Conservation (phyloP, 2,797 vertebrate genomes). For the Malacoctenus gilli region DNA sequence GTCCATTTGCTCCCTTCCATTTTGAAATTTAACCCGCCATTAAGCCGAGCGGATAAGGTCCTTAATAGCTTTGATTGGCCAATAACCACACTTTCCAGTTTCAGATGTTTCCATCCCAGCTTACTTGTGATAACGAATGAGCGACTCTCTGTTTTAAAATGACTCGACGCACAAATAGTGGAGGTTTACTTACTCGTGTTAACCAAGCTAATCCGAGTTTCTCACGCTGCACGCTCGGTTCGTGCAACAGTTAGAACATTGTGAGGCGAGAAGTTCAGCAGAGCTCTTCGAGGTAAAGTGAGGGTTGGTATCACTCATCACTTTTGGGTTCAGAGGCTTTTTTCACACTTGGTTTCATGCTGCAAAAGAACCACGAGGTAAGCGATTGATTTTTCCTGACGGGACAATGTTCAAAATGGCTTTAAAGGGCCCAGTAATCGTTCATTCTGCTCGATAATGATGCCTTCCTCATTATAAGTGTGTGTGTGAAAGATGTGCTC, state of each 20-base stretch:
- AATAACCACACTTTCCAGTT: constrained; percentile 49
- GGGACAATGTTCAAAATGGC: too few relatives aligned
- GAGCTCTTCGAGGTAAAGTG: background rate
- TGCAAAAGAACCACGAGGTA: too few relatives aligned
- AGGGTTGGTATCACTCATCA: too few relatives aligned
- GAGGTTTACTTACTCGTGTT: too few relatives aligned
- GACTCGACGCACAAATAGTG: background rate
- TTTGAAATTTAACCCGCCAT: constrained; percentile 76
- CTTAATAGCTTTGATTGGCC: constrained; percentile 68
- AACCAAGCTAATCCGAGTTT: constrained; percentile 20
- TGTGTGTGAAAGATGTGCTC: too few relatives aligned
- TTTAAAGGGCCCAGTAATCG: too few relatives aligned
- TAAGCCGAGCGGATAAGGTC: constrained; percentile 68
- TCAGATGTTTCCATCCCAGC: constrained; percentile 44
- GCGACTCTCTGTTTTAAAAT: background rate
- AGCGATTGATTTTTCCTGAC: too few relatives aligned
- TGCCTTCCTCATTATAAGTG: too few relatives aligned
- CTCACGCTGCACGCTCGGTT: constrained; percentile 7
- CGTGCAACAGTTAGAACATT: constrained; percentile 7
- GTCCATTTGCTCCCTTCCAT: constrained; percentile 84
- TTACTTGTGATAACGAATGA: constrained; percentile 19
- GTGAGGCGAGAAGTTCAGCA: background rate
- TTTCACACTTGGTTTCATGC: too few relatives aligned
- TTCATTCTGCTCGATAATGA: too few relatives aligned
- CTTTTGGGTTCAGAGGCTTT: too few relatives aligned